A percentile compares a stretch with the other conserved stretches of the same genome.
phyloP scores from a whole-genome alignment of 2,797 vertebrate species.

The Centroberyx gerrardi region DNA sequence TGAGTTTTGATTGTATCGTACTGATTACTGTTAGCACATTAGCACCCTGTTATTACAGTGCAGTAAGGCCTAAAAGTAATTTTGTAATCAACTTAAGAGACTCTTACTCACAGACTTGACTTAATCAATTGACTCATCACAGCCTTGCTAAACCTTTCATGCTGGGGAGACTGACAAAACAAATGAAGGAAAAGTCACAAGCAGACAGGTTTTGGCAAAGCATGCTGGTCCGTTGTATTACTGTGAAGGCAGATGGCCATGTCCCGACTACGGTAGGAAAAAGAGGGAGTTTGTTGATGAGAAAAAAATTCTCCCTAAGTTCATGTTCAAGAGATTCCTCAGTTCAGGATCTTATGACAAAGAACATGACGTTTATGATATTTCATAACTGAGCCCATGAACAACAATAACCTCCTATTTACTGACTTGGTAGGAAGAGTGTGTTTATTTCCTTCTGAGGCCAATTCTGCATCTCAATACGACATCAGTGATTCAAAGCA shows the following conservation, averaged over 20 bases:
- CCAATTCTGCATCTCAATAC: no score
- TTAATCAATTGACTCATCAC: conserved; percentile 10
- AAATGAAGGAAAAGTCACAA: not conserved
- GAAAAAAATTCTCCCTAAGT: not conserved
- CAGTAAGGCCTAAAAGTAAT: conserved; percentile 30
- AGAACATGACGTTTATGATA: not conserved
- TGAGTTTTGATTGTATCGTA: conserved; percentile 67
- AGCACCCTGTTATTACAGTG: conserved; percentile 34
- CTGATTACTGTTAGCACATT: conserved; percentile 49
- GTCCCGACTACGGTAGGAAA: not conserved
- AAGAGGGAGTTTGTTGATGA: not conserved
- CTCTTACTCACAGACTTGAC: conserved; percentile 19
- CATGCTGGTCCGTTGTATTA: not conserved
- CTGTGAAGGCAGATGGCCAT: conserved; percentile 12
- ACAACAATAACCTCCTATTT: not conserved
- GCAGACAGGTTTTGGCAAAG: not conserved
- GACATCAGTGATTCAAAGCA: not conserved
- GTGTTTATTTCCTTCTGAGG: no score
- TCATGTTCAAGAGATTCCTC: not conserved
- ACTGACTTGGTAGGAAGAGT: not conserved
- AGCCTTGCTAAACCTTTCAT: not conserved
- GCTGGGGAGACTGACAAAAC: not conserved
- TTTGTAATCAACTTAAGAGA: conserved; percentile 39
- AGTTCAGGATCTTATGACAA: not conserved
- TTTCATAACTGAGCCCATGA: not conserved